Base-by-base conservation (phyloP, 2,888 invertebrate species). In the Sympetrum striolatum region DNA sequence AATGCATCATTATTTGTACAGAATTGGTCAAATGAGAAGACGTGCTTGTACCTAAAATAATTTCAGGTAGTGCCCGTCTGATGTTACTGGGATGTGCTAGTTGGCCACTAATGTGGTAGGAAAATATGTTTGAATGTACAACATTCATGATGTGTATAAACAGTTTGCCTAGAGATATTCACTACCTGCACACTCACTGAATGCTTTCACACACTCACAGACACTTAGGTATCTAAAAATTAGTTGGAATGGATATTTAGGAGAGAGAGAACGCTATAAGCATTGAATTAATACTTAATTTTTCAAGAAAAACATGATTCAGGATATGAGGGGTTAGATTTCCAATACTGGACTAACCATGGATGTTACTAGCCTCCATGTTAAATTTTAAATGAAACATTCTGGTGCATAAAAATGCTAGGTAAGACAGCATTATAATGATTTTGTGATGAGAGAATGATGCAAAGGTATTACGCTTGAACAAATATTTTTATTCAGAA, bases 61-160 rank as follows among this genome's bases (percentile, higher is more conserved):
- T 64, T 86, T 60, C 86, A 37, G 86, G 86, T 86, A 22, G 86
- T 60, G 37, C 86, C 73, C 60, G 37, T 86, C 86, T 86, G 60
- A 86, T 86, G 60, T 86, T 86, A 60, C 86, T 60, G 86, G 60
- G 60, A 86, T 86, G 86, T 86, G 86, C 86, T 86, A 86, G 86
- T 86, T 81, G n/a, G 60, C 60, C 86, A 60, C 60, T 60, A 37
- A 86, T 37, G 60, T 60, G 60, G 86, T 60, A 64, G 64, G 86
- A 64, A 86, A 86, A 53, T 37, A 86, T 60, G 60, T 86, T 86
- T 86, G 86, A 86, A 86, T 86, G 86, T 86, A 60, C 60, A 60
- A 86, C 86, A 86, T 86, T 86, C 86, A 86, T 86, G 86, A 86
- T 86, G 86, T 86, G 86, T 86, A 86, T 86, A 86, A 86, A 86